Conservation (phyloP, 2,888 invertebrate species). For the Rotaria sp. region DNA sequence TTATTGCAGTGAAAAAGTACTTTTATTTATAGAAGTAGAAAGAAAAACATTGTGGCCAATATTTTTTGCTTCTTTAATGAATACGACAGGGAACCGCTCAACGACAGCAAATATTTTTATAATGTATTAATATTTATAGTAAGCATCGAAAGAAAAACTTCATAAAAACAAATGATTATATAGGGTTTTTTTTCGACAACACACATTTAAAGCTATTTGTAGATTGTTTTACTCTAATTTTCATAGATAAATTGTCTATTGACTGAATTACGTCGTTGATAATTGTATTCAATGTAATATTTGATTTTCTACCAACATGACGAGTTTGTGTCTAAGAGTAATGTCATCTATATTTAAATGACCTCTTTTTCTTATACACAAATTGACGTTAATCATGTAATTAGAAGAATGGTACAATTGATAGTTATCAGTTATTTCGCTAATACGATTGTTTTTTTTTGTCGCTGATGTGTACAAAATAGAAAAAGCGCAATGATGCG, state of each 20-base stretch:
- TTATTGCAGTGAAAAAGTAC: background rate
- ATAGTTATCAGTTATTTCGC: background rate
- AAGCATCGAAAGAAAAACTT: background rate
- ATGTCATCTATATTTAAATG: background rate
- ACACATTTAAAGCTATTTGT: too few relatives aligned
- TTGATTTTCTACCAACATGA: background rate
- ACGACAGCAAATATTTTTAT: background rate
- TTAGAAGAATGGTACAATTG: background rate
- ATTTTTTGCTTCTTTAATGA: background rate
- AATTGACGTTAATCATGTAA: background rate
- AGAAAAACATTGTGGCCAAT: background rate
- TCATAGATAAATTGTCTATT: too few relatives aligned
- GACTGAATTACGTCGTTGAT: background rate
- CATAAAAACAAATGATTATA: background rate
- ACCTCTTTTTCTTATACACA: background rate
- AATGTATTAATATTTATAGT: background rate
- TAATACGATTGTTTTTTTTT: background rate
- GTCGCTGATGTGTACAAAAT: background rate
- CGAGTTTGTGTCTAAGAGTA: background rate
- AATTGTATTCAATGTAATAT: background rate
- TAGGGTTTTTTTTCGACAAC: too few relatives aligned
- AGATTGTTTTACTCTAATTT: too few relatives aligned
- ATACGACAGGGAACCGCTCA: background rate
- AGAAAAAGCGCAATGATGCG: slow-evolving; percentile 3
- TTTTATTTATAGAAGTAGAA: background rate